Base-by-base conservation (phyloP, 2,113 vertebrate genomes). In the Vidua macroura region DNA sequence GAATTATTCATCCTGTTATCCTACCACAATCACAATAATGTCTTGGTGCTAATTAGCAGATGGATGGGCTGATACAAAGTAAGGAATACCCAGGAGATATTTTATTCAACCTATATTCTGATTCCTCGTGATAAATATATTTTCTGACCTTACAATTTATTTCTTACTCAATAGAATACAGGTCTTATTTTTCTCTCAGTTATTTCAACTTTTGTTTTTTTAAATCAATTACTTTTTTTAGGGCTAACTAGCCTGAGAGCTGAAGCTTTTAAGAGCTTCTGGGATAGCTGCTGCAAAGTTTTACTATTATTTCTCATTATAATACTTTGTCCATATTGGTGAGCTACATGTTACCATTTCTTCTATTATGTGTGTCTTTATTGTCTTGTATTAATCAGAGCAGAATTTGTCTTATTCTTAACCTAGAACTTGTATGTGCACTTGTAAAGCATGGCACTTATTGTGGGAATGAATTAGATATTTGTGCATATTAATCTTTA, bases 1-100 rank as follows among this genome's bases (percentile, higher is more conserved):
- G 81, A 91, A 92, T 95, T 87, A 92, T 87, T 93, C 70, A 86
- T 92, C 33, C 48, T 68, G 62, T 46, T 94, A 66, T 51, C 67
- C 51, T 21, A 7, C 7, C 30, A n/a, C 56, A 86, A 82, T 85
- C 94, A 85, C 69, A 90, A 2, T 64, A 31, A 79, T 46, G 28
- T 66, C 89, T 82, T 78, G n/a, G 16, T 84, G 46, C 77, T 89
- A 62, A 89, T 91, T 41, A 82, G 83, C 58, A 89, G 33, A 41
- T 76, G 73, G 68, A 60, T 74, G 49, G 53, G 62, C 74, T 91
- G 44, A 39, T 24, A 52, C 48, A 16, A 63, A 86, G 41, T 58
- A 41, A 85, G 37, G 62, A 90, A 69, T 74, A 68, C 53, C 58
- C 63, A 69, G 59, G 75, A 62, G 58, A 35, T 85, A 49, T 35